Base-by-base conservation (phyloP, 2,797 vertebrate species). In the Busarellus nigricollis region DNA sequence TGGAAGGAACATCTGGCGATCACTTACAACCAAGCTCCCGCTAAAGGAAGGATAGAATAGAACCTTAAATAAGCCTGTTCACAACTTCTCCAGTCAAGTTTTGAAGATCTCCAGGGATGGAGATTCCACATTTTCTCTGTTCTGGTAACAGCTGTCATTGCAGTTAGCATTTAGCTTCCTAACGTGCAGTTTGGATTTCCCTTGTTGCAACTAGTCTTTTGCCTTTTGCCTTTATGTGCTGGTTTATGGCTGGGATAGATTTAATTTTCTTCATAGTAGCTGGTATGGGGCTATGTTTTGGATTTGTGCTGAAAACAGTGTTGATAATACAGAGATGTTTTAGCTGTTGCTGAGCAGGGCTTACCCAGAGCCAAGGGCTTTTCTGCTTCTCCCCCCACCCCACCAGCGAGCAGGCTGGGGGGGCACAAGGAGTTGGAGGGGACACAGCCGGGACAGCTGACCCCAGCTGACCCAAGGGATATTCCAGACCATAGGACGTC, bases 331-430 rank as follows among this genome's bases (percentile, higher is more conserved):
- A 29, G 25, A 7, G 21, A n/a, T 40, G 16, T 31, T 71, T 77
- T n/a, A 5, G 3, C 8, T 47, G 9, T 3, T 37, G 4, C 9
- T 47, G 26, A n/a, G 22, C 19, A 69, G 11, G 14, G 6, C 33
- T 80, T 38, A 59, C 10, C 33, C 9, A 38, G 11, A 15, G 28
- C 38, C 29, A 33, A 38, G 15, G 20, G 2, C 33, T 83, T 49
- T 49, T n/a, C 52, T 50, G 21, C 14, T 74, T 29, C 25, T 71
- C 40, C 45, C 2, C 5, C 9, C 9, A 31, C 8, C 8, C 15
- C 25, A 63, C 18, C 15, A 59, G 11, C 0, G 0, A 44, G 40
- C 8, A 63, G 11, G 19, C 9, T 58, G 26, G 17, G 17, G 1
- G 5, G 33, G 3, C 33, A 19, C 13, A 62, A 19, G 42, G 20